phyloP scores from a whole-genome alignment of 2,888 invertebrate species.

The Neoitamus cyanurus region DNA sequence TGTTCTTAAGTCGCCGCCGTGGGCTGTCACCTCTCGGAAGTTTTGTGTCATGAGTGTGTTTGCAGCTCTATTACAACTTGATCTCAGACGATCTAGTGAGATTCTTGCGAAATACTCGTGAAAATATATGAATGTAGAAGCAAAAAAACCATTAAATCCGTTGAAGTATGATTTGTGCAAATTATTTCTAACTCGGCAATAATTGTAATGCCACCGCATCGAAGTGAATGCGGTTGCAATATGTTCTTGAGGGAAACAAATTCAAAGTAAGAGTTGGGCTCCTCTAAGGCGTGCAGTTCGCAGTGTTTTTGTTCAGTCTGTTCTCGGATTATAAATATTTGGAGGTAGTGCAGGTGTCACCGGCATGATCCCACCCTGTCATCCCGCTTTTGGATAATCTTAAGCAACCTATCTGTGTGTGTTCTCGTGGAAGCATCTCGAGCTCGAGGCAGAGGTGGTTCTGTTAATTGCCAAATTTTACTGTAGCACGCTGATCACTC shows the following conservation, averaged over 20 bases:
- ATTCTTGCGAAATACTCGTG: background rate
- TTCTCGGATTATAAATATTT: background rate
- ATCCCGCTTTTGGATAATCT: background rate
- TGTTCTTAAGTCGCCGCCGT: background rate
- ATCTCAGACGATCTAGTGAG: background rate
- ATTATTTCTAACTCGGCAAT: background rate
- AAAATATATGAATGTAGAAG: background rate
- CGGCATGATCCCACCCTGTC: background rate
- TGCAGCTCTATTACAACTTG: background rate
- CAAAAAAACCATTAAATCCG: background rate
- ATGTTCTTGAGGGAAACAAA: background rate
- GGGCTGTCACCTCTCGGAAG: background rate
- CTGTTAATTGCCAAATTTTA: constrained; percentile 9
- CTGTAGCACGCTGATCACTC: background rate
- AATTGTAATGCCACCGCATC: background rate
- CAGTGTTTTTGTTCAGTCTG: background rate
- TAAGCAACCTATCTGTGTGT: background rate
- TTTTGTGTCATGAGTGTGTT: background rate
- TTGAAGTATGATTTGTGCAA: background rate
- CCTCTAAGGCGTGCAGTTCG: background rate
- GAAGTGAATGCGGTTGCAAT: background rate
- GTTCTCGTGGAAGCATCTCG: background rate
- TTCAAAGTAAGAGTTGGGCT: background rate
- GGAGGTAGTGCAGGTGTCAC: background rate
- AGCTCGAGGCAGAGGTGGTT: background rate